These are phyloP conservation scores for Cygnus atratus DNA, from an alignment of 2,113 vertebrate genomes.

Conservation along the genomic window DNA sequence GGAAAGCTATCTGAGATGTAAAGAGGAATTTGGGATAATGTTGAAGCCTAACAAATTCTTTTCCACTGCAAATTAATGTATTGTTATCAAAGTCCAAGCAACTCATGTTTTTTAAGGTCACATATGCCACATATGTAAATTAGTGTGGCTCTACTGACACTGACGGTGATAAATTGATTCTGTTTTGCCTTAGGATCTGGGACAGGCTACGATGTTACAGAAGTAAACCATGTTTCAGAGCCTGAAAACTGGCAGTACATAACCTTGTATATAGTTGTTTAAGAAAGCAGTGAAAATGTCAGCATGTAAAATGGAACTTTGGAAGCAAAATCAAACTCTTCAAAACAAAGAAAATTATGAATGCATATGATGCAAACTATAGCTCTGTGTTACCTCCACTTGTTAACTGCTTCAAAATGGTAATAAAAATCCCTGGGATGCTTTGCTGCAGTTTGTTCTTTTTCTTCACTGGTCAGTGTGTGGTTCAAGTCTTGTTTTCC, in stretches of 20 bases:
- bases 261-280: not conserved
- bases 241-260: not conserved
- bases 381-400: fast-evolving
- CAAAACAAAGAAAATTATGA: not conserved
- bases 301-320: not conserved
- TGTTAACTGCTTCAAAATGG: not conserved
- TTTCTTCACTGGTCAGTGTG: not conserved
- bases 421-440: not conserved
- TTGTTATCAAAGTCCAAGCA: not conserved
- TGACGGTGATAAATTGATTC: not conserved
- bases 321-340: not conserved
- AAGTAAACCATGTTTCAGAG: not conserved
- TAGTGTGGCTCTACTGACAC: not conserved
- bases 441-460: not conserved
- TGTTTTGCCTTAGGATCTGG: not conserved
- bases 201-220: not conserved
- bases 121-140: not conserved
- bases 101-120: not conserved
- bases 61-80: not conserved
- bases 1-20: not conserved
- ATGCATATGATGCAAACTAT: not conserved
- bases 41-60: not conserved
- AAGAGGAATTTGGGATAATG: not conserved
- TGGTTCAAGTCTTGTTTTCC: not conserved
- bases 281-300: not conserved